phyloP scores from a whole-genome alignment of 2,888 invertebrate species.

The Empis livida region DNA sequence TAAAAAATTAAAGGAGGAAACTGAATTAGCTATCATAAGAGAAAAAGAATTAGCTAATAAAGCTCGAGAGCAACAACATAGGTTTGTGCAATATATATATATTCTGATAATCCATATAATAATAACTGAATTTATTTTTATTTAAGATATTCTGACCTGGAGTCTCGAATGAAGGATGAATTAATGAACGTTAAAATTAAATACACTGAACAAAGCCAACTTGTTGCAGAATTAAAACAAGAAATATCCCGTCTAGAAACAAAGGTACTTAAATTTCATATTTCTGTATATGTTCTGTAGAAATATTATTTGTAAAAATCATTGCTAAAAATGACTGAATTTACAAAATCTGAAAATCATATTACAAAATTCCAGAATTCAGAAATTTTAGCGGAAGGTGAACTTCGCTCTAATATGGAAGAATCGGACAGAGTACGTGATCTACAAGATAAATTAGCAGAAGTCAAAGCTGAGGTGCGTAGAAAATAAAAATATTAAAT shows the following conservation, averaged over 20 bases:
- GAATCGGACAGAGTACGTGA: slow-evolving; percentile 79
- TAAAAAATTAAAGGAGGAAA: slow-evolving; percentile 63
- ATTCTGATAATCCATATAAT: not conserved
- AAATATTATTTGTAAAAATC: too few relatives aligned
- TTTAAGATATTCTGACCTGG: slow-evolving; percentile 34
- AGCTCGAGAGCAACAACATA: slow-evolving; percentile 72
- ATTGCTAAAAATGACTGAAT: too few relatives aligned
- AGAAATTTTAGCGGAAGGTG: slow-evolving; percentile 87
- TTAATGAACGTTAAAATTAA: slow-evolving; percentile 86
- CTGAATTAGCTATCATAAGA: slow-evolving; percentile 58
- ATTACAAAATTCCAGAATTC: slow-evolving; percentile 53
- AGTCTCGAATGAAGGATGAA: slow-evolving; percentile 61
- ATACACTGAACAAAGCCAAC: slow-evolving; percentile 89
- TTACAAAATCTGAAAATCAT: too few relatives aligned
- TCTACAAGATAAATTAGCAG: slow-evolving; percentile 83
- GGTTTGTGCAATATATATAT: slow-evolving; percentile 34
- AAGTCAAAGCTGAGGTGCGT: slow-evolving; percentile 80
- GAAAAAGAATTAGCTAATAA: slow-evolving; percentile 66
- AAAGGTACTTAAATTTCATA: slow-evolving; percentile 44
- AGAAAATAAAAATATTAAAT: not conserved
- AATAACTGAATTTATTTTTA: not conserved
- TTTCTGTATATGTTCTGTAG: not conserved
- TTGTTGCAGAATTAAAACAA: slow-evolving; percentile 83
- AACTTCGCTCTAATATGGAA: slow-evolving; percentile 71
- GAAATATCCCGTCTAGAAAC: slow-evolving; percentile 88